Evolutionary conservation across 2,888 invertebrate genomes (phyloP).

Genomic region (Marasmarcha lunaedactyla): DNA sequence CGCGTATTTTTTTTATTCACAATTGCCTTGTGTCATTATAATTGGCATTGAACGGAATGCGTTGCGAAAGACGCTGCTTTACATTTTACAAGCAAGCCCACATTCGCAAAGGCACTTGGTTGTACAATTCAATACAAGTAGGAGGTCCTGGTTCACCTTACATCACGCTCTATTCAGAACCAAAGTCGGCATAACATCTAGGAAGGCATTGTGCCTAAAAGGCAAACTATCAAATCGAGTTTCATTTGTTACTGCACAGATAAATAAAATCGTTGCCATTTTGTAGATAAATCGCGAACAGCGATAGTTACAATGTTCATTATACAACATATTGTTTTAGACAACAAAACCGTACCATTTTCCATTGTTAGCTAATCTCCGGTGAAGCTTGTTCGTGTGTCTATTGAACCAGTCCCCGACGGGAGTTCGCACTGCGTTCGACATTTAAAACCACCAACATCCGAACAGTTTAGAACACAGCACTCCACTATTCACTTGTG

Average conservation of each 20-base stretch:
- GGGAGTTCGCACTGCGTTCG: slow-evolving; percentile 44
- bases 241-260: slow-evolving; percentile 5
- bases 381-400: slow-evolving; percentile 46
- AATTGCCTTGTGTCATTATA: slow-evolving; percentile 13
- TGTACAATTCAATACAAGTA: slow-evolving; percentile 36
- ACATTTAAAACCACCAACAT: slow-evolving; percentile 33
- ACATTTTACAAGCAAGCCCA: slow-evolving; percentile 32
- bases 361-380: slow-evolving; percentile 51
- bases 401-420: slow-evolving; percentile 55
- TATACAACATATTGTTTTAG: slow-evolving; percentile 19
- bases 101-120: slow-evolving; percentile 16
- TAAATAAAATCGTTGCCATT: too few species aligned
- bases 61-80: slow-evolving; percentile 41
- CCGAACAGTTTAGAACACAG: slow-evolving; percentile 21
- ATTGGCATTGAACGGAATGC: slow-evolving; percentile 28
- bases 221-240: slow-evolving; percentile 3
- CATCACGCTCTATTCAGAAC: slow-evolving; percentile 23
- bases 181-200: slow-evolving; percentile 19
- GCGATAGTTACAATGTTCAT: neutral
- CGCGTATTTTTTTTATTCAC: too few species aligned
- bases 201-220: slow-evolving; percentile 14
- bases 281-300: too few species aligned
- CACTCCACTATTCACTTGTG: slow-evolving; percentile 25
- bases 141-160: slow-evolving; percentile 37
- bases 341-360: slow-evolving; percentile 42